These are phyloP conservation scores for Phylloscopus trochilus DNA, from an alignment of 2,113 vertebrate genomes.

Conservation along the genomic window DNA sequence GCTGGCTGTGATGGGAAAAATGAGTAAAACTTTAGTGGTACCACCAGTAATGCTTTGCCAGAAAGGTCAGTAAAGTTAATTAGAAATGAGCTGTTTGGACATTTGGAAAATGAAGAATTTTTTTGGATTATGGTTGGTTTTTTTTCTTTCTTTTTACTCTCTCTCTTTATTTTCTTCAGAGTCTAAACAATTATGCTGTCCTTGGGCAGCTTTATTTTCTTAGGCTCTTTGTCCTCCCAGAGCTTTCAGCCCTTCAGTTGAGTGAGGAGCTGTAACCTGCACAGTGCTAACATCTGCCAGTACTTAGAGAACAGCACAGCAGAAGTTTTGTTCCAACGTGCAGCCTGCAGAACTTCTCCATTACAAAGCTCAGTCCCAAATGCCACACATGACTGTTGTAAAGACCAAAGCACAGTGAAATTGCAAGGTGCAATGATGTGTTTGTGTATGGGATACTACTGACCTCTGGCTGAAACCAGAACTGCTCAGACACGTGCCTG, in stretches of 20 bases:
- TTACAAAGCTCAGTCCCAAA: neutral
- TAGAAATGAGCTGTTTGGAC: neutral
- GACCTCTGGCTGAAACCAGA: neutral
- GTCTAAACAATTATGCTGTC: neutral
- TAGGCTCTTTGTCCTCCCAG: neutral
- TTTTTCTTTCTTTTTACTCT: neutral
- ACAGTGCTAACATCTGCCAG: neutral
- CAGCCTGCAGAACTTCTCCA: neutral
- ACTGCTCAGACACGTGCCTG: neutral
- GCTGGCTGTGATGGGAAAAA: neutral
- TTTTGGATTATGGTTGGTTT: neutral
- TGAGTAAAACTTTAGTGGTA: neutral
- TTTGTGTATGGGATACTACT: neutral
- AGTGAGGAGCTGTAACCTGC: neutral
- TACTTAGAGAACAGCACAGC: neutral
- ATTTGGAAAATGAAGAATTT: neutral
- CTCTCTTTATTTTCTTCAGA: neutral
- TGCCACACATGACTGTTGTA: rapidly evolving
- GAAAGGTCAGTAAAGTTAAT: neutral
- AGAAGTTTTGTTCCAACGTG: neutral
- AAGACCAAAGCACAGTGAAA: neutral
- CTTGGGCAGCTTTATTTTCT: neutral
- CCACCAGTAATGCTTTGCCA: neutral
- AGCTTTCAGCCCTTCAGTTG: neutral
- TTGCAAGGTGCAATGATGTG: neutral